A percentile compares a stretch with the other conserved stretches of the same genome.
phyloP scores from a whole-genome alignment of 1,140 invertebrate species.

The Listronotus bonariensis region DNA sequence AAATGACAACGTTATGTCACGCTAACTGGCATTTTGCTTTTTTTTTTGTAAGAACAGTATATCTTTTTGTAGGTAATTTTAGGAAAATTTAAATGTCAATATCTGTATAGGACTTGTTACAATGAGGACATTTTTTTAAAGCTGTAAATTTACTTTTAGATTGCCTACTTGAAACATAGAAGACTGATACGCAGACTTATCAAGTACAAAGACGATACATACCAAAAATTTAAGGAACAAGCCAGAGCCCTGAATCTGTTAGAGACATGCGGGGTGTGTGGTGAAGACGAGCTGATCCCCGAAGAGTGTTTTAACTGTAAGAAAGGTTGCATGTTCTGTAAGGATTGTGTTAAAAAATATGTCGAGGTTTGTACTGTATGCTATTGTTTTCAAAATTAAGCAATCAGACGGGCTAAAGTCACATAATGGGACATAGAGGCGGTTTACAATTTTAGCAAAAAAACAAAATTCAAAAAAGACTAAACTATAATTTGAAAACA shows the following conservation, averaged over 20 bases:
- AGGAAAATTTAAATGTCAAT: too few species aligned
- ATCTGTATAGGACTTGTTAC: too few species aligned
- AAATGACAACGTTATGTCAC: too few species aligned
- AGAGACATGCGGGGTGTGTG: constrained; percentile 63
- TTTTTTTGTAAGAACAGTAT: too few species aligned
- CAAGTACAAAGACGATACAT: constrained; percentile 43
- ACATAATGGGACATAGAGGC: too few species aligned
- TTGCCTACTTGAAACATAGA: constrained; percentile 60
- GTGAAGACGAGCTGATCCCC: constrained; percentile 63
- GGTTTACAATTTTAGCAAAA: too few species aligned
- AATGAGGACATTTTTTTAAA: constrained; percentile 2
- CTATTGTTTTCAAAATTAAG: too few species aligned
- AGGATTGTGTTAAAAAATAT: constrained; percentile 60
- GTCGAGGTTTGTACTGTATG: constrained; percentile 56
- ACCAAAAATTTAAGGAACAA: constrained; percentile 51
- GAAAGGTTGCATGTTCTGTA: constrained; percentile 66
- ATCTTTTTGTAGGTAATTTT: too few species aligned
- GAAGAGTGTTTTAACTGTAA: constrained; percentile 63
- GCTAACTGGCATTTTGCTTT: too few species aligned
- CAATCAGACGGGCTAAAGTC: too few species aligned
- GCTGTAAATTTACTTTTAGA: constrained; percentile 40
- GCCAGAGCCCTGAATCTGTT: constrained; percentile 49
- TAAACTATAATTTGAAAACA: too few species aligned
- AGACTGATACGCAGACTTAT: constrained; percentile 55
- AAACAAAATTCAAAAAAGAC: too few species aligned